Evolutionary conservation across 2,113 vertebrate genomes (phyloP).

Genomic region (Neogobius melanostomus): DNA sequence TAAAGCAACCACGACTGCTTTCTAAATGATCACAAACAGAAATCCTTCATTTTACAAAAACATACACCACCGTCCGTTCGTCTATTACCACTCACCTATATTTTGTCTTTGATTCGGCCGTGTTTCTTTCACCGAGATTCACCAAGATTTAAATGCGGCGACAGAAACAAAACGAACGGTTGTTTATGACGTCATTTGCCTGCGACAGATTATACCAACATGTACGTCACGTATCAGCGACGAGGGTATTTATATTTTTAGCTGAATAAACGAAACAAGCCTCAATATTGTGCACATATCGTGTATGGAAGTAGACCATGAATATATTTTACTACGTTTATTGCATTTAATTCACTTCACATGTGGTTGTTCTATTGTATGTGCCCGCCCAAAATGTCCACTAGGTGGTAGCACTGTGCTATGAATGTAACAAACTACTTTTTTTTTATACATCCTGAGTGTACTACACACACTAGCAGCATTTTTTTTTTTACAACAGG

Average conservation of each 20-base stretch:
- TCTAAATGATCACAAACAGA: neutral
- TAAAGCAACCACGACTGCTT: neutral
- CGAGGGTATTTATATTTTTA: neutral
- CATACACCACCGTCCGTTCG: accelerated
- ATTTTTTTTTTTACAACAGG: neutral
- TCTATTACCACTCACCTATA: constrained; percentile 24
- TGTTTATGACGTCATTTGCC: constrained; percentile 1
- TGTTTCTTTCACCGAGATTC: neutral
- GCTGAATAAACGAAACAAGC: no score
- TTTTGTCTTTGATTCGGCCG: constrained; percentile 4
- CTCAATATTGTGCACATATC: no score
- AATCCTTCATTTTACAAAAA: neutral
- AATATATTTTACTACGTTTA: no score
- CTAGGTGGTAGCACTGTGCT: constrained; percentile 49
- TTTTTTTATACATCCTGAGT: no score
- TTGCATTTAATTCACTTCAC: no score
- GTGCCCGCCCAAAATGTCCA: constrained; percentile 26
- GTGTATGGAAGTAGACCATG: no score
- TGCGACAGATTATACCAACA: constrained; percentile 16
- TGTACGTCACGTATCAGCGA: constrained; percentile 33
- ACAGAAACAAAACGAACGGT: constrained; percentile 49
- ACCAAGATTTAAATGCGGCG: constrained; percentile 27
- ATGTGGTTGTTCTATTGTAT: neutral
- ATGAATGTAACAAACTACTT: constrained; percentile 2
- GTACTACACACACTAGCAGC: no score